These are phyloP conservation scores for Atrichornis clamosus DNA, from an alignment of 2,113 vertebrate species.

Conservation along the genomic window DNA sequence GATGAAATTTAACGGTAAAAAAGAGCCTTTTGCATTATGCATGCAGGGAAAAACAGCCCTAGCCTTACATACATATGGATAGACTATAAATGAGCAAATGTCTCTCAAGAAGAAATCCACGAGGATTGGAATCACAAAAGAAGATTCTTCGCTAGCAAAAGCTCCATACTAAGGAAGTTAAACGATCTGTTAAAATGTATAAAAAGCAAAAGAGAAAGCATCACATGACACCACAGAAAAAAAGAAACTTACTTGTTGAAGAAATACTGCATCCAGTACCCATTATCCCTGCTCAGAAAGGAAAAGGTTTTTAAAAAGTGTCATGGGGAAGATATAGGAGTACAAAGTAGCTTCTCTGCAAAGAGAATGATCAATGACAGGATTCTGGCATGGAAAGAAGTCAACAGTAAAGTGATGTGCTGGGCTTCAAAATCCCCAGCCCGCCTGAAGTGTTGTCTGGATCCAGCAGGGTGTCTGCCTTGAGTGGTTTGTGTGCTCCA, in stretches of 20 bases:
- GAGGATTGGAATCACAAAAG: not conserved
- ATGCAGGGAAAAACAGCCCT: not conserved
- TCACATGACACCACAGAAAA: not conserved
- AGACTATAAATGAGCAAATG: not conserved
- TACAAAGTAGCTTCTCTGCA: not conserved
- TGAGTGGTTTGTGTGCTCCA: rapidly evolving
- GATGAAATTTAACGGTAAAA: not conserved
- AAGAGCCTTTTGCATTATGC: not conserved
- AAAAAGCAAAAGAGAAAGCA: not conserved
- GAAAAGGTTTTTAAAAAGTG: not conserved
- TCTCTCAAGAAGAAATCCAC: not conserved
- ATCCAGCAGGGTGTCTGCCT: not conserved
- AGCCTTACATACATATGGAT: not conserved
- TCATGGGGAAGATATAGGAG: not conserved
- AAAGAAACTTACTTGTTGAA: not conserved
- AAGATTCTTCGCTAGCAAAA: not conserved
- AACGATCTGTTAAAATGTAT: not conserved
- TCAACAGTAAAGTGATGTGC: not conserved
- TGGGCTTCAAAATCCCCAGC: not conserved
- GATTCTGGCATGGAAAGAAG: not conserved
- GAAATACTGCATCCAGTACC: not conserved
- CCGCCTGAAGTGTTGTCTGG: not conserved
- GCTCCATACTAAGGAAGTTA: not conserved
- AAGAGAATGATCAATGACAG: not conserved
- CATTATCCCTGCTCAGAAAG: not conserved